Conservation (phyloP, 1,140 invertebrate genomes). For the Brachionus koreanus region DNA sequence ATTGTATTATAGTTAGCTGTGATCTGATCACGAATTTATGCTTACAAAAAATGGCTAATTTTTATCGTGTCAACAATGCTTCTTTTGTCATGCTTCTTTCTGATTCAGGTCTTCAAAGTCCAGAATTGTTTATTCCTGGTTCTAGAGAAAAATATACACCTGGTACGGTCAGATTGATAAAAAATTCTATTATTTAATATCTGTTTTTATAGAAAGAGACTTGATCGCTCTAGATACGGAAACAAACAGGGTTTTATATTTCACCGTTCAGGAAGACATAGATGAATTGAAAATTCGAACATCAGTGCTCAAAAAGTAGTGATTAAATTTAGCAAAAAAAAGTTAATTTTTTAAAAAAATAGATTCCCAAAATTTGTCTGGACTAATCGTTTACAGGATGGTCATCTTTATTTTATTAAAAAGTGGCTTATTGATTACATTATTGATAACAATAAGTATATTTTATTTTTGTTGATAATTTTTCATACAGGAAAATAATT, state of each 20-base stretch:
- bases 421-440: slow-evolving; percentile 79
- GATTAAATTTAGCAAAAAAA: slow-evolving; percentile 67
- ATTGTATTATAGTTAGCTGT: slow-evolving; percentile 78
- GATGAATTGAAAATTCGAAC: slow-evolving; percentile 22
- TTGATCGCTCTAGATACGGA: slow-evolving; percentile 18
- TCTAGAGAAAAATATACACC: slow-evolving; percentile 66
- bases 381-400: slow-evolving; percentile 72
- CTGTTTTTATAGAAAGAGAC: slow-evolving; percentile 6
- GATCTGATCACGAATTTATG: slow-evolving; percentile 78
- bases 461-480: slow-evolving; percentile 49
- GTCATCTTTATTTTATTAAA: slow-evolving; percentile 82
- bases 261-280: neutral
- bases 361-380: slow-evolving; percentile 68
- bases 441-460: slow-evolving; percentile 66
- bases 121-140: slow-evolving; percentile 66
- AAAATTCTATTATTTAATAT: neutral
- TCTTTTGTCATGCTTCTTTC: slow-evolving; percentile 72
- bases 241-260: slow-evolving; percentile 15
- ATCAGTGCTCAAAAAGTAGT: slow-evolving; percentile 67
- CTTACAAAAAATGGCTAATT: slow-evolving; percentile 69
- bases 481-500: neutral
- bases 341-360: slow-evolving; percentile 37
- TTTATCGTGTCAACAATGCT: slow-evolving; percentile 75
- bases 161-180: neutral
- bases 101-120: slow-evolving; percentile 49